Base-by-base conservation (phyloP, 92 coral and sea anemone genomes). In the Umimayanthus kanabou region DNA sequence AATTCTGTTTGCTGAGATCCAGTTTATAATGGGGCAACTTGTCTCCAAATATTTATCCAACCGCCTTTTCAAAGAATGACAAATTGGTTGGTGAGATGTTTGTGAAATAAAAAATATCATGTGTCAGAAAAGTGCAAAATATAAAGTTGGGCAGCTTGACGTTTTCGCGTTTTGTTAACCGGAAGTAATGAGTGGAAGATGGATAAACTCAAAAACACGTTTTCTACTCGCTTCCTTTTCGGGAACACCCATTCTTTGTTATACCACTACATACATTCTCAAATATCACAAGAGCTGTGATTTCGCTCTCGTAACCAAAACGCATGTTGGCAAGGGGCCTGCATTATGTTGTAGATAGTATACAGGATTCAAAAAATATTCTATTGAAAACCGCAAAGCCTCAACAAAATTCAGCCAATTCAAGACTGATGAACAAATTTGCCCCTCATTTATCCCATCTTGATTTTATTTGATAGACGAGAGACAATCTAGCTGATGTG, bases 11-110 rank as follows among this genome's bases (percentile, higher is more conserved):
- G 73, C 57, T 39, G 16, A 6, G 26, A 83, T 42, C 87, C 26
- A 43, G 87, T 47, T 65, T 70, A 70, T 14, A 83, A 69, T 69
- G 67, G 74, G 64, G 37, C 77, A 16, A 69, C 43, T 83, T 83
- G 87, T 83, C 78, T 83, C 87, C 40, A 83, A 83, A 69, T 83
- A 71, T 83, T 83, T 83, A 70, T 73, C 57, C 77, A 73, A 69
- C 45, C 78, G 78, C 79, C 87, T 71, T 53, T 81, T 18, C 9
- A 83, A 71, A 40, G 72, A 71, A 70, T 83, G 79, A 83, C 87
- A 83, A 83, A 83, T 83, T 83, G 67, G 78, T 9, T 83, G 77
- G 77, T 83, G 87, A 83, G 77, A 70, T 47, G 50, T 47, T 83
- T 71, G 39, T 80, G 71, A 18, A 70, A 81, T 58, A 70, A 71